Conservation (phyloP, 2,797 vertebrate species). For the Gadopsis marmoratus region DNA sequence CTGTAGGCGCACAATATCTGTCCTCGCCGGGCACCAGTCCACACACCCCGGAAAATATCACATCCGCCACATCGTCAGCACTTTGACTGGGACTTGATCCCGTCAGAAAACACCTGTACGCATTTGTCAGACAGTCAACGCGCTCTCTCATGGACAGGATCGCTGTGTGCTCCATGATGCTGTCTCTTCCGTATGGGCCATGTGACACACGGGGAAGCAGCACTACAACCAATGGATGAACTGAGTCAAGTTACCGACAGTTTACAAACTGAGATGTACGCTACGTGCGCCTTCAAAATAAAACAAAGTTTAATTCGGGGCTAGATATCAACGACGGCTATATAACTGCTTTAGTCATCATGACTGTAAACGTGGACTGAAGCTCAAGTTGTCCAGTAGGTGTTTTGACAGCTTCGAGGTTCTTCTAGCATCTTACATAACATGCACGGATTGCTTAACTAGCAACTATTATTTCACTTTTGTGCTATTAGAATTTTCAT, state of each 20-base stretch:
- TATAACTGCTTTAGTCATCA: no score
- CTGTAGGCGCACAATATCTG: neutral
- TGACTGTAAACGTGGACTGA: no score
- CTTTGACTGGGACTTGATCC: slow-evolving; percentile 71
- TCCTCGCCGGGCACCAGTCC: neutral
- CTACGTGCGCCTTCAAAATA: slow-evolving; percentile 3
- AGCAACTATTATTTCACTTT: no score
- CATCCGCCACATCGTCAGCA: slow-evolving; percentile 62
- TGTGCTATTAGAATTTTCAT: no score
- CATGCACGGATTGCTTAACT: no score
- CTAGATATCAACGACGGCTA: neutral
- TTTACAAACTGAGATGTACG: neutral
- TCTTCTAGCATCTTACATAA: no score
- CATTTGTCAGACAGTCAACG: slow-evolving; percentile 66
- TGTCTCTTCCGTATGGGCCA: slow-evolving; percentile 16
- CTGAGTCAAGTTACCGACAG: neutral
- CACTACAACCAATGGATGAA: neutral
- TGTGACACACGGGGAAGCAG: slow-evolving; percentile 48
- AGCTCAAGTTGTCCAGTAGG: no score
- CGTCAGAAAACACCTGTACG: slow-evolving; percentile 78
- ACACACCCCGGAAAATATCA: slow-evolving; percentile 51
- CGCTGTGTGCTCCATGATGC: neutral
- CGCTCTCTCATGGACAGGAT: accelerated
- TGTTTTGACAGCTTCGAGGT: no score
- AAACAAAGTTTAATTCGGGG: neutral